phyloP scores from a whole-genome alignment of 2,888 invertebrate species.

The Diachrysia chrysitis region DNA sequence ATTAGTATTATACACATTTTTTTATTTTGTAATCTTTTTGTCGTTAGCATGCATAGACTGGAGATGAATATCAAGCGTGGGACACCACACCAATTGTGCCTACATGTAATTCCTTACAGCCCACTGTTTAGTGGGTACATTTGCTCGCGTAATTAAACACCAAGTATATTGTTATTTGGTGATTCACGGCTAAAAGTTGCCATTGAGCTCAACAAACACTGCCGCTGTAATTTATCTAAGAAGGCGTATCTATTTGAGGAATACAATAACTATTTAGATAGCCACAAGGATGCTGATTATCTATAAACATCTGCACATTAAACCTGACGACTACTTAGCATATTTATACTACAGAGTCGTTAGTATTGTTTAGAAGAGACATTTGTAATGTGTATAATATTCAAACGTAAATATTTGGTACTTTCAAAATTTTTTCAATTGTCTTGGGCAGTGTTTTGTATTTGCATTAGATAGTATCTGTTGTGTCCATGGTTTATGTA shows the following conservation, averaged over 20 bases:
- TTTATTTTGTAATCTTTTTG: constrained; percentile 26
- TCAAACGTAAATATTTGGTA: not conserved
- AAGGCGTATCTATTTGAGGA: constrained; percentile 48
- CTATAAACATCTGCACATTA: constrained; percentile 18
- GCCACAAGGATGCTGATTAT: constrained; percentile 44
- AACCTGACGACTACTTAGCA: constrained; percentile 9
- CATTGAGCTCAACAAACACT: constrained; percentile 56
- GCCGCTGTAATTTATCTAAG: constrained; percentile 45
- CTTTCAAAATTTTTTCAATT: not conserved
- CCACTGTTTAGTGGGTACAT: constrained; percentile 51
- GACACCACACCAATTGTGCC: constrained; percentile 53
- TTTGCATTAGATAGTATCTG: no score
- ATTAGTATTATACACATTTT: constrained; percentile 18
- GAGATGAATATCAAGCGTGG: constrained; percentile 57
- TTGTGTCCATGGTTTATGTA: no score
- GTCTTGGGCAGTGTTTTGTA: not conserved
- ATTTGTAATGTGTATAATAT: not conserved
- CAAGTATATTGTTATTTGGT: constrained; percentile 52
- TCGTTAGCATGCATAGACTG: constrained; percentile 14
- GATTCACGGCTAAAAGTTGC: constrained; percentile 54
- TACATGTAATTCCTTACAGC: constrained; percentile 50
- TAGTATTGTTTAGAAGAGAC: not conserved
- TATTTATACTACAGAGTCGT: not conserved
- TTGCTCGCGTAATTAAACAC: constrained; percentile 47
- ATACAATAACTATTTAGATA: constrained; percentile 50